A percentile compares a stretch with the other conserved stretches of the same genome.
Conservation (phyloP, 2,113 vertebrate genomes). For the Reinhardtius hippoglossoides region DNA sequence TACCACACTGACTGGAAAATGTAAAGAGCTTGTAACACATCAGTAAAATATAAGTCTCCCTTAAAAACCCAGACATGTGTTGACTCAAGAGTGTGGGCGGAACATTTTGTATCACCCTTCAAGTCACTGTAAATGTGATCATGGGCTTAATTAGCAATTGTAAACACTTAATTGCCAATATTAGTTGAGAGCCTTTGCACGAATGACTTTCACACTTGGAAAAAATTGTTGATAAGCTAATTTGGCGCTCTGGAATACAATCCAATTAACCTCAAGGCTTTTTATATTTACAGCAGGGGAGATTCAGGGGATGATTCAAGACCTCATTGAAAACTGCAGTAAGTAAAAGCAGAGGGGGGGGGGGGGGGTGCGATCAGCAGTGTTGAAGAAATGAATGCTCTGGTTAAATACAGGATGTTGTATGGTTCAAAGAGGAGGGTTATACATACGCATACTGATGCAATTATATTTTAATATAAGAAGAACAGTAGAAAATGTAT, state of each 20-base stretch:
- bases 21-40: not conserved
- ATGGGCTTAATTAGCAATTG: constrained; percentile 68
- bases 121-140: constrained; percentile 62
- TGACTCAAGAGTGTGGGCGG: constrained; percentile 19
- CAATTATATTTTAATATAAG: not conserved
- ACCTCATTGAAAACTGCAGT: not conserved
- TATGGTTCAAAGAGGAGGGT: not conserved
- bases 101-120: constrained; percentile 31
- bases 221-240: constrained; percentile 60
- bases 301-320: constrained; percentile 45
- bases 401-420: constrained; percentile 4
- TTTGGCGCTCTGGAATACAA: constrained; percentile 57
- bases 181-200: constrained; percentile 46
- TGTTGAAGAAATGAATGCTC: not conserved
- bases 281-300: constrained; percentile 45
- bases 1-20: not conserved
- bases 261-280: constrained; percentile 66
- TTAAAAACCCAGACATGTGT: constrained; percentile 19
- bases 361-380: not conserved
- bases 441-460: not conserved
- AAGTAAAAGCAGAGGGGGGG: not conserved
- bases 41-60: not conserved
- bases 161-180: constrained; percentile 63
- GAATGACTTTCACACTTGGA: constrained; percentile 61
- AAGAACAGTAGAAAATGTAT: not conserved